Evolutionary conservation across 1,140 invertebrate species (phyloP), one percentile per base, ranked within the genome.

Genomic region (Patella vulgata): DNA sequence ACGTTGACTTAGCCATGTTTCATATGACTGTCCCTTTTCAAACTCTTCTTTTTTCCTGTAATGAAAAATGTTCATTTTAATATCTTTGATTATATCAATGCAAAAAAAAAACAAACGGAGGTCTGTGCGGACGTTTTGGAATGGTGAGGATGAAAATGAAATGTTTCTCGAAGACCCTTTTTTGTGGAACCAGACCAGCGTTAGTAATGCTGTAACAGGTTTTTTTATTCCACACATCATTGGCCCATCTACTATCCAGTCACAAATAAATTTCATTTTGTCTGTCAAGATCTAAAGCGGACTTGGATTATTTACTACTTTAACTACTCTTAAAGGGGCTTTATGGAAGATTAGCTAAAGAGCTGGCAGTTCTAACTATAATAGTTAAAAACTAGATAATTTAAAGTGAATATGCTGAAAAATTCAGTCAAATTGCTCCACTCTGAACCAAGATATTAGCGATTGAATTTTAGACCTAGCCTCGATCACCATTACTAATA

Each of bases 11-110:
- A 77, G 48, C 75, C 72, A 77, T 3, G 65, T 65, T 28, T 74
- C 70, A 48, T 77, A 77, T 21, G 68, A 70, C 12, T 70, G 58
- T 19, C 66, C 56, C 28, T 68, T 68, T n/a, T 74, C 67, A 5
- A 59, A 59, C 31, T 73, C 72, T 25, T 67, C 59, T 14, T 71
- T 63, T 42, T 70, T 68, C 59, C 72, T 77, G 44, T 14, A 50
- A 25, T 36, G 47, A 14, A 59, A n/a, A 53, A 50, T 9, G 50
- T n/a, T 5, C n/a, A 39, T 28, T 17, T 36, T 55, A 39, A 23
- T 36, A 42, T n/a, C 3, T 23, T 21, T 59, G 17, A 1, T 36
- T 43, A n/a, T 11, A 9, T 30, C 11, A 25, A 2, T 9, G 23
- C 5, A 59, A 12, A 40, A 42, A 52, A 33, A 3, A 25, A 8